A percentile compares a stretch with the other conserved stretches of the same genome.
These are phyloP conservation scores for Rhinolophus ferrumequinum DNA, from an alignment of 2,113 vertebrate species.

Conservation along the genomic window DNA sequence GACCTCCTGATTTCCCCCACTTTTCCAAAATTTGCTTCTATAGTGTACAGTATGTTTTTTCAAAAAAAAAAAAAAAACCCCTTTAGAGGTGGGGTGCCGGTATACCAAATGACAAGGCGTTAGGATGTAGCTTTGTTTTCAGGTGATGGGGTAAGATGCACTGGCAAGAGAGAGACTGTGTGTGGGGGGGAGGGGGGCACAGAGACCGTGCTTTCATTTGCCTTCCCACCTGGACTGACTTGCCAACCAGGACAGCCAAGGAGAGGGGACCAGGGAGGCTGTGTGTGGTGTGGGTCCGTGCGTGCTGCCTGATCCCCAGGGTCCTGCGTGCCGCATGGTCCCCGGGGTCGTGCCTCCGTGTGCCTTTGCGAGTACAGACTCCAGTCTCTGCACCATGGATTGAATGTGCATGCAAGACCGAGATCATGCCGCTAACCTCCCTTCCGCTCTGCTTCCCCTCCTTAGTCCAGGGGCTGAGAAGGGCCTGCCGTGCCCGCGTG, in stretches of 20 bases:
- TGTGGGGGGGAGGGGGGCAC: not conserved
- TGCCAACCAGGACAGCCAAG: constrained; percentile 16
- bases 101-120: constrained; percentile 28
- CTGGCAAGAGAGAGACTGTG: not conserved
- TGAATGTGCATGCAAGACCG: not conserved
- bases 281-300: not conserved
- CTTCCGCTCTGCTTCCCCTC: not conserved
- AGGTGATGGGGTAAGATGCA: constrained; percentile 52
- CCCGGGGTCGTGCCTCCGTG: accelerated
- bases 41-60: not conserved
- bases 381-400: not conserved
- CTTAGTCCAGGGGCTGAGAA: constrained; percentile 26
- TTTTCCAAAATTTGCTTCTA: constrained; percentile 75
- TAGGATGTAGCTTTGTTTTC: constrained; percentile 80
- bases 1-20: constrained; percentile 66
- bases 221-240: constrained; percentile 59
- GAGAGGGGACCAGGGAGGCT: not conserved
- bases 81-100: constrained; percentile 37
- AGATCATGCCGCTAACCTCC: not conserved
- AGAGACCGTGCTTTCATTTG: constrained; percentile 54
- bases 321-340: not conserved
- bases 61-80: not conserved
- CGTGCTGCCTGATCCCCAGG: no score
- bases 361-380: accelerated
- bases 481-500: constrained; percentile 35